These are phyloP conservation scores for Drosophila mauritiana DNA, from an alignment of 1,140 invertebrate species.

Conservation along the genomic window DNA sequence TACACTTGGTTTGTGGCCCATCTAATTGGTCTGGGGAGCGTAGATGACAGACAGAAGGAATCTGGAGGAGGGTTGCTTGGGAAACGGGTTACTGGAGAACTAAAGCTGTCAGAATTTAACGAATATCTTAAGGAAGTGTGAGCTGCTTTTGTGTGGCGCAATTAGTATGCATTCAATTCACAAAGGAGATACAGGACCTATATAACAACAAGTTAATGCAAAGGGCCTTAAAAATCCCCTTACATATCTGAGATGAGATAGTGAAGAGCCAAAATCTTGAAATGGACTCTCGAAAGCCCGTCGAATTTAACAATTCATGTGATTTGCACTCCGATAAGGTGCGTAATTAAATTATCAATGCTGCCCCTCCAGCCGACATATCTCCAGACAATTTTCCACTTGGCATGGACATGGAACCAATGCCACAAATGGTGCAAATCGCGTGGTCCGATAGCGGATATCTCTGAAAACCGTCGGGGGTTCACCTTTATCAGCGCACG, in stretches of 20 bases:
- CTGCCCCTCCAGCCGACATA: conserved; percentile 11
- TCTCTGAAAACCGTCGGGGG: conserved; percentile 26
- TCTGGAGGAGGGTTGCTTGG: conserved; percentile 25
- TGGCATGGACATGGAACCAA: conserved; percentile 13
- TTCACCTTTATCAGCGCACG: conserved; percentile 53
- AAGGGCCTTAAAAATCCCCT: neutral
- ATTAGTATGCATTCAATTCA: neutral
- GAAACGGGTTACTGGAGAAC: conserved; percentile 42
- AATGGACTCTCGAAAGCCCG: neutral
- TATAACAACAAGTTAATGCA: neutral
- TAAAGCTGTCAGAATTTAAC: conserved; percentile 8
- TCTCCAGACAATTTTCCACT: conserved; percentile 32
- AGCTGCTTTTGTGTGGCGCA: neutral
- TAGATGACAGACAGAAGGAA: conserved; percentile 7
- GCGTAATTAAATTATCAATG: conserved; percentile 47
- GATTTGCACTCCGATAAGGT: conserved; percentile 22
- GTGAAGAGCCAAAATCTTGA: neutral
- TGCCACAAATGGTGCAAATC: conserved; percentile 16
- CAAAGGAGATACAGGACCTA: neutral
- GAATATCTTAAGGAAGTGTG: conserved; percentile 22
- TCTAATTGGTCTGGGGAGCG: conserved; percentile 48
- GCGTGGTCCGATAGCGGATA: conserved; percentile 18
- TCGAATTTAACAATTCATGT: conserved; percentile 2
- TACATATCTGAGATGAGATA: neutral
- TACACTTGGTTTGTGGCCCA: conserved; percentile 40